Base-by-base conservation (phyloP, 2,797 vertebrate species). In the Silurus aristotelis region DNA sequence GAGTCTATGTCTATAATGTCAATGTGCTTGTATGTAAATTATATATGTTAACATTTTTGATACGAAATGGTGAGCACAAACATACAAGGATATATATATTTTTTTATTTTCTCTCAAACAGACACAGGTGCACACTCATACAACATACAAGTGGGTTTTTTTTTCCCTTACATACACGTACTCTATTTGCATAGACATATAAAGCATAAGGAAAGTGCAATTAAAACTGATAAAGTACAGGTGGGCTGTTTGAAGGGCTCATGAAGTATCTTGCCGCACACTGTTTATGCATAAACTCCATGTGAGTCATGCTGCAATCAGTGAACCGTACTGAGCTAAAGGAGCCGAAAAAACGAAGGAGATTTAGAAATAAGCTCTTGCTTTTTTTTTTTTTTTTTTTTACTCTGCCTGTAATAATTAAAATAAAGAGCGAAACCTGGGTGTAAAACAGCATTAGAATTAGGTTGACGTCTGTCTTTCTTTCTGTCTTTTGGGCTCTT, bases 181-280 rank as follows among this genome's bases (percentile, higher is more conserved):
- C 55, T 63, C 73, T 82, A 88, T 14, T 20, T 6, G 63, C 84
- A 82, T 80, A 67, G 81, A 67, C 56, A 72, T 38, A 76, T 46
- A 60, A 52, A 79, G 77, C 67, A 70, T 75, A 84, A 86, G 86
- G 78, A 82, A 68, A 76, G 38, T 58, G 84, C 63, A 86, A 87
- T 88, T 84, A 75, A 72, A 79, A 72, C 27, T 31, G 52, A 87
- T 70, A 80, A 88, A 87, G 66, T 60, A 85, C 58, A 85, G 71
- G 83, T 89, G 77, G 85, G 48, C 64, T 83, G 27, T 84, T 81
- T 84, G 3, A 84, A 84, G 72, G 56, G 84, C 31, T 77, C 13
- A 25, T 86, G 79, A 86, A 82, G 67, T 76, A 80, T 63, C 20
- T 76, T 48, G 15, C 73, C 64, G 61, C 79, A 75, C 38, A 38